phyloP scores from a whole-genome alignment of 35 echinoderm and acorn worm genomes.

The Ptychodera flava region DNA sequence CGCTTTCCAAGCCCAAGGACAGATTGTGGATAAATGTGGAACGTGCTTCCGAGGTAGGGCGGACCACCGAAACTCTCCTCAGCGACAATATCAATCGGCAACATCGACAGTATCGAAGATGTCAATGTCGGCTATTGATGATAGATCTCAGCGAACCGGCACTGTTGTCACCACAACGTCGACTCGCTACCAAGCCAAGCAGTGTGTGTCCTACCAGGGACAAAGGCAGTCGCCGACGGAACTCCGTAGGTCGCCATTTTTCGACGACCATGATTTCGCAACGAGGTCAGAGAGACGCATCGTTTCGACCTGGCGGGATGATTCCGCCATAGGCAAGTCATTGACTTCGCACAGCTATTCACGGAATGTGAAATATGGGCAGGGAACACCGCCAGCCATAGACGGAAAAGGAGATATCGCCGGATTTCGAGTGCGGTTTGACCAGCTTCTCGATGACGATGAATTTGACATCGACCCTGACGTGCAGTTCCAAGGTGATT shows the following conservation, averaged over 20 bases:
- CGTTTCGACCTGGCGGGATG: background rate
- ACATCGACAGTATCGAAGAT: background rate
- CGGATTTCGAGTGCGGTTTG: background rate
- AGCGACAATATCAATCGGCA: background rate
- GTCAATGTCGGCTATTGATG: background rate
- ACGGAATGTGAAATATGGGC: background rate
- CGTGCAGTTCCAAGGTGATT: background rate
- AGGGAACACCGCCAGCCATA: background rate
- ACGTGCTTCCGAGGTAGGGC: background rate
- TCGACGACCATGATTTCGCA: background rate
- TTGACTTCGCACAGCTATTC: background rate
- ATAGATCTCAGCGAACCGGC: background rate
- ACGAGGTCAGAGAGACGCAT: background rate
- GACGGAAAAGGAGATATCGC: background rate
- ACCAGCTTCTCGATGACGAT: background rate
- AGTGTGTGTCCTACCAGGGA: background rate
- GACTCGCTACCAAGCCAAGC: background rate
- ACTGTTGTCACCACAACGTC: background rate
- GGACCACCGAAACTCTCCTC: too few species aligned
- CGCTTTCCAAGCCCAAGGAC: background rate
- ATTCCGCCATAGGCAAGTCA: background rate
- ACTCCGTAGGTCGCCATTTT: background rate
- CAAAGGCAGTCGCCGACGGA: background rate
- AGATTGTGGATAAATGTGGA: background rate
- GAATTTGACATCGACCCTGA: background rate